Percentiles rank a stretch among this genome's conserved stretches.
These are phyloP conservation scores for Malurus melanocephalus DNA, from an alignment of 2,113 vertebrate species.

Conservation along the genomic window DNA sequence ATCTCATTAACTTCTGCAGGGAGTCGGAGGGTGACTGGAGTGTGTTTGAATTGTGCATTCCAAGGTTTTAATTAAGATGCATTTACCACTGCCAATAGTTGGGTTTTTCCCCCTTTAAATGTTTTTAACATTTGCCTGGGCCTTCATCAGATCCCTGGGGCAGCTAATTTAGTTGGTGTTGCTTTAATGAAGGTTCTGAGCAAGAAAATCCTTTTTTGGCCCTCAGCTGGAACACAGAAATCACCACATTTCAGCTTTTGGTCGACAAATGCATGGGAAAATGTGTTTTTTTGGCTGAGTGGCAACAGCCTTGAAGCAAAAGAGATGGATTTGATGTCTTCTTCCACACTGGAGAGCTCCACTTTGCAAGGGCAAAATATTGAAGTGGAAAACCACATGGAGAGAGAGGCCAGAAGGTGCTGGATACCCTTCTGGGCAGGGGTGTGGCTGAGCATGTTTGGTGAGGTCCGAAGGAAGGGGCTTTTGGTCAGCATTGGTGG, in stretches of 20 bases:
- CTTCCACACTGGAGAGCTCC: background rate
- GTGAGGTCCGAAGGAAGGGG: background rate
- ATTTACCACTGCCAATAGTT: background rate
- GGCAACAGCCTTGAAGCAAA: background rate
- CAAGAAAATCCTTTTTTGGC: background rate
- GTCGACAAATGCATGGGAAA: background rate
- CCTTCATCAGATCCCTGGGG: background rate
- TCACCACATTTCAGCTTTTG: background rate
- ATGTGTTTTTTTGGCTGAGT: background rate
- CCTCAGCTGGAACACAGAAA: background rate
- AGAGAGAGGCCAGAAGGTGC: background rate
- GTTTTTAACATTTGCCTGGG: background rate
- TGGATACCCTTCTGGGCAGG: background rate
- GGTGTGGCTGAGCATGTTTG: background rate
- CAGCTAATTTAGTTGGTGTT: background rate
- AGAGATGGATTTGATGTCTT: background rate
- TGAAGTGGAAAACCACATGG: background rate
- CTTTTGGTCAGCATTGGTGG: background rate
- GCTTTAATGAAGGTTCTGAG: background rate
- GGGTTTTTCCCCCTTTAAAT: background rate
- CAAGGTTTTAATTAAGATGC: constrained; percentile 22
- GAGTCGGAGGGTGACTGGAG: background rate
- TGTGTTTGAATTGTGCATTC: background rate
- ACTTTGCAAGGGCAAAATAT: background rate
- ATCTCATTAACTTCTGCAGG: background rate